phyloP scores from a whole-genome alignment of 2,113 vertebrate species.

The Reinhardtius hippoglossoides region DNA sequence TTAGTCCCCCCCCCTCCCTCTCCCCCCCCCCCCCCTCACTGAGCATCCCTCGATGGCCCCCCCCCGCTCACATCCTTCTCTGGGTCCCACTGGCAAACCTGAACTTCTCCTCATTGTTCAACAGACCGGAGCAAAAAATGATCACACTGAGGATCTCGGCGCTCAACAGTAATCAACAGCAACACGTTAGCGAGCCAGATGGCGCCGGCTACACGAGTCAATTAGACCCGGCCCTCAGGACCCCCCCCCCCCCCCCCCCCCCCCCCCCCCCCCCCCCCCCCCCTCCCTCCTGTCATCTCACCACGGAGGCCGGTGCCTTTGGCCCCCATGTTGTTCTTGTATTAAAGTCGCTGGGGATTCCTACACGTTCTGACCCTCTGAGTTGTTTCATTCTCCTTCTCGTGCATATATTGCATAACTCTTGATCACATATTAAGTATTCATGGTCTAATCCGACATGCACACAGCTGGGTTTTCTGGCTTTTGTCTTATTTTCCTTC shows the following conservation, averaged over 20 bases:
- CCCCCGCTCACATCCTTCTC: background rate
- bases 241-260: background rate
- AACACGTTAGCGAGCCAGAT: conserved; percentile 69
- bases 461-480: conserved; percentile 9
- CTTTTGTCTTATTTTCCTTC: conserved; percentile 3
- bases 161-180: conserved; percentile 67
- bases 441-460: conserved; percentile 42
- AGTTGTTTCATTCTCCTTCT: background rate
- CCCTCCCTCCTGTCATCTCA: background rate
- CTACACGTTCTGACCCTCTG: conserved; percentile 13
- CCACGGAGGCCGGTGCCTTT: background rate
- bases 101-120: conserved; percentile 29
- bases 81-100: background rate
- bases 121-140: conserved; percentile 46
- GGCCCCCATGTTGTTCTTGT: background rate
- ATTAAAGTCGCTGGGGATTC: conserved; percentile 16
- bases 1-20: too few relatives aligned
- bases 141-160: conserved; percentile 48
- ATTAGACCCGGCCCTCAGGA: too few relatives aligned
- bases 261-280: background rate
- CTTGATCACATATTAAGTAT: conserved; percentile 40
- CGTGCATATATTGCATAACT: conserved; percentile 15
- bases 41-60: too few relatives aligned
- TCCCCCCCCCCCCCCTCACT: too few relatives aligned
- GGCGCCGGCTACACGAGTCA: conserved; percentile 55